Evolutionary conservation across 2,888 invertebrate species (phyloP).

Genomic region (Ophion slaviceki): DNA sequence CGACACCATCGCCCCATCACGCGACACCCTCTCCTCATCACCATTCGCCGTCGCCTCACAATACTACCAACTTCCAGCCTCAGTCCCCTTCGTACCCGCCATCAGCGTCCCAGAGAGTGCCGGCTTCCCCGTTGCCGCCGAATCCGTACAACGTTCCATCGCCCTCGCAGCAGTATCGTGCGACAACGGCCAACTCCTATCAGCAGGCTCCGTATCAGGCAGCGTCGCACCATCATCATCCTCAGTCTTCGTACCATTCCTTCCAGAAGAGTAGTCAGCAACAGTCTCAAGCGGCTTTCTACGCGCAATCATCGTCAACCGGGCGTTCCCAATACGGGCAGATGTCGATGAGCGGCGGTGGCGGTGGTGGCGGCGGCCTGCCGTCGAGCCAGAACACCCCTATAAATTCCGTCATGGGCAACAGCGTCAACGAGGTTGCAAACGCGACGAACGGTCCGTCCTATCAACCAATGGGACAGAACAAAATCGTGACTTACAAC

Average conservation of each 20-base stretch:
- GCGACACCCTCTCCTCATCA: conserved; percentile 64
- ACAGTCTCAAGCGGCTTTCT: conserved; percentile 69
- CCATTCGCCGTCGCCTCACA: conserved; percentile 79
- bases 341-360: conserved; percentile 52
- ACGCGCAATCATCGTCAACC: conserved; percentile 69
- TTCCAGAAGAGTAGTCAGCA: conserved; percentile 74
- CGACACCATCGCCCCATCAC: conserved; percentile 66
- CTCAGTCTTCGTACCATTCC: conserved; percentile 78
- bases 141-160: conserved; percentile 80
- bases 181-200: conserved; percentile 73
- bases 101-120: conserved; percentile 83
- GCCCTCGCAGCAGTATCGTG: conserved; percentile 66
- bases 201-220: conserved; percentile 73
- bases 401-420: conserved; percentile 40
- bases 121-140: conserved; percentile 77
- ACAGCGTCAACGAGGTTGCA: conserved; percentile 34
- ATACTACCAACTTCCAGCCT: conserved; percentile 84
- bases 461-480: conserved; percentile 70
- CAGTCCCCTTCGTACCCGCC: conserved; percentile 82
- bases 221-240: conserved; percentile 50
- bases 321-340: conserved; percentile 73
- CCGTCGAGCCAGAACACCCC: conserved; percentile 36
- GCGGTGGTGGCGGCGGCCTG: conserved; percentile 55
- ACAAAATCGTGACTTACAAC: conserved; percentile 75
- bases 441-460: conserved; percentile 56